These are phyloP conservation scores for Poecilia velifera DNA, from an alignment of 2,797 vertebrate genomes.

Conservation along the genomic window DNA sequence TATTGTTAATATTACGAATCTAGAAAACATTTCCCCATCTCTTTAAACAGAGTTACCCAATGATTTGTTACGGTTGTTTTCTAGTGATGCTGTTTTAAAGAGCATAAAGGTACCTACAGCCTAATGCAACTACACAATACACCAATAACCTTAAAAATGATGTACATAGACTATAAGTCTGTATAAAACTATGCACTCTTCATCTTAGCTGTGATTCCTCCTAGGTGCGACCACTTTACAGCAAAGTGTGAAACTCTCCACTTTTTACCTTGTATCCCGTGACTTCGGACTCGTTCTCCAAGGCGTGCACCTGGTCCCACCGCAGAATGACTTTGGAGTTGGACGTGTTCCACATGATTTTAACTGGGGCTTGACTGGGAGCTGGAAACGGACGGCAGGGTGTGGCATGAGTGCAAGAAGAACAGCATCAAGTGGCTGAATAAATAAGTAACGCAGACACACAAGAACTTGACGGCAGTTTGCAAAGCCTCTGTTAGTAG, in stretches of 20 bases:
- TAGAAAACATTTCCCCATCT: background rate
- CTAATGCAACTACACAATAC: background rate
- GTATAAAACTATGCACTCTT: conserved; percentile 20
- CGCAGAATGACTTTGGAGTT: conserved; percentile 95
- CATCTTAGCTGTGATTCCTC: conserved; percentile 3
- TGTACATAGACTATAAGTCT: background rate
- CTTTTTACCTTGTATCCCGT: conserved; percentile 93
- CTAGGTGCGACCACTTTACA: background rate
- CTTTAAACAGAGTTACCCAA: background rate
- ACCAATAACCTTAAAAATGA: background rate
- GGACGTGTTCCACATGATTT: conserved; percentile 94
- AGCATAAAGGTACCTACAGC: background rate
- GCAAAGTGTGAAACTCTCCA: conserved; percentile 1
- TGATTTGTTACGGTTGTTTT: background rate
- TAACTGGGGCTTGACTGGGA: conserved; percentile 92
- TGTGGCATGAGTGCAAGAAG: conserved; percentile 10
- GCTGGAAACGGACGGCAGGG: conserved; percentile 74
- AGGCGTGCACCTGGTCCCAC: conserved; percentile 95
- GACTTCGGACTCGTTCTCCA: conserved; percentile 97
- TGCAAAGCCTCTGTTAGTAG: conserved; percentile 45
- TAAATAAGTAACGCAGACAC: conserved; percentile 58
- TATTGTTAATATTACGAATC: background rate
- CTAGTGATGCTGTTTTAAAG: background rate
- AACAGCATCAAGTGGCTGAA: conserved; percentile 41
- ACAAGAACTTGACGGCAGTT: conserved; percentile 59